Conservation (phyloP, 1,140 invertebrate species). For the Homarus americanus region DNA sequence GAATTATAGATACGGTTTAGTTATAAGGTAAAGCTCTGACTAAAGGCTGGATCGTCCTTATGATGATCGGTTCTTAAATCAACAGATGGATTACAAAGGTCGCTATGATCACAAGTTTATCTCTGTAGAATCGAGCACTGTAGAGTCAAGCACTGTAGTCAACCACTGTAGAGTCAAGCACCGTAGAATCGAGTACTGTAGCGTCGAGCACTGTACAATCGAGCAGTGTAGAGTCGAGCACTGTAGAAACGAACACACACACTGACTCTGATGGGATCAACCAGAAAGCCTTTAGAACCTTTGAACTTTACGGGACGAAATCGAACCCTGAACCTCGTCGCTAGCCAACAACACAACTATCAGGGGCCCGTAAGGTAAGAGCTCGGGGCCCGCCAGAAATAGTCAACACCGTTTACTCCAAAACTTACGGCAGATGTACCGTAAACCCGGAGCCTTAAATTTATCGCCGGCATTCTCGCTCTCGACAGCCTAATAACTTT, state of each 20-base stretch:
- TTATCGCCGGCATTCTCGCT: neutral
- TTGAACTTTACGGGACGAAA: neutral
- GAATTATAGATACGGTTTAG: no score
- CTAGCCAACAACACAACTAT: neutral
- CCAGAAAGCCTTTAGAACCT: no score
- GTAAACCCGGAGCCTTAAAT: neutral
- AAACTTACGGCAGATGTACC: neutral
- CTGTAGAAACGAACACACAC: no score
- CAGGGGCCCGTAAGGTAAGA: neutral
- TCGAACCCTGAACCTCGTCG: neutral
- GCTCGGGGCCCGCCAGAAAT: neutral
- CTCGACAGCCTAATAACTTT: neutral
- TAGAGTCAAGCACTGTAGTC: neutral
- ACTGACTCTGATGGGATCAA: no score
- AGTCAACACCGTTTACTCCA: slow-evolving; percentile 3
- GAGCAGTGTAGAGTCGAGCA: no score
- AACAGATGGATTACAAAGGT: no score
- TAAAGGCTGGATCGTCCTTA: no score
- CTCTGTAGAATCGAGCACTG: neutral
- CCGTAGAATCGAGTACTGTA: neutral
- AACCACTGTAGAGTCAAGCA: neutral
- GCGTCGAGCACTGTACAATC: no score
- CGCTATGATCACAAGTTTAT: no score
- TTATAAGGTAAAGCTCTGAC: no score
- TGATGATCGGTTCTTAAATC: no score